Conservation (phyloP, 1,140 invertebrate genomes). For the Mactra quadrangularis region DNA sequence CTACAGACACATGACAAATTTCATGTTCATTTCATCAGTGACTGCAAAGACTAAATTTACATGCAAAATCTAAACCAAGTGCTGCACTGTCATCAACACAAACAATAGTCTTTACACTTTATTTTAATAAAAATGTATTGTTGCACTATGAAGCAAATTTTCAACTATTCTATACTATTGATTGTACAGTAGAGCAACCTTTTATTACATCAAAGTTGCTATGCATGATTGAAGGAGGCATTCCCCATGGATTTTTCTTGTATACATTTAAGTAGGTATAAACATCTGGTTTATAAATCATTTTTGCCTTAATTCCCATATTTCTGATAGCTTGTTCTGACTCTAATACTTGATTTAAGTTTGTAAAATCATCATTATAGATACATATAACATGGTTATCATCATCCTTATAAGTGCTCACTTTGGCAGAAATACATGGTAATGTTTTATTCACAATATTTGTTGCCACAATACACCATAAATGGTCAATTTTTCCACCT, state of each 20-base stretch:
- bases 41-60: too few relatives aligned
- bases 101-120: too few relatives aligned
- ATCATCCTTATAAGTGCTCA: background rate
- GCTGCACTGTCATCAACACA: too few relatives aligned
- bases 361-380: constrained; percentile 60
- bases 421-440: constrained; percentile 39
- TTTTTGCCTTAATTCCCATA: constrained; percentile 44
- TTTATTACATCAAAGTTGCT: constrained; percentile 24
- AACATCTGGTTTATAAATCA: constrained; percentile 64
- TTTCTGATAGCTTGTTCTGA: constrained; percentile 54
- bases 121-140: too few relatives aligned
- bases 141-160: too few relatives aligned
- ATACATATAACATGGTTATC: constrained; percentile 59
- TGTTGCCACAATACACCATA: constrained; percentile 64
- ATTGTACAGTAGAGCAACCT: too few relatives aligned
- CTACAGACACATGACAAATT: too few relatives aligned
- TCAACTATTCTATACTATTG: too few relatives aligned
- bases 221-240: constrained; percentile 32
- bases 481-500: constrained; percentile 64
- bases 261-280: constrained; percentile 60
- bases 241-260: constrained; percentile 47
- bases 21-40: too few relatives aligned
- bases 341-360: constrained; percentile 47
- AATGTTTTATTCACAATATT: constrained; percentile 38
- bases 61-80: too few relatives aligned